Percentiles rank a stretch among this genome's conserved stretches.
phyloP scores from a whole-genome alignment of 2,797 vertebrate genomes.

The Rhynchonycteris naso region DNA sequence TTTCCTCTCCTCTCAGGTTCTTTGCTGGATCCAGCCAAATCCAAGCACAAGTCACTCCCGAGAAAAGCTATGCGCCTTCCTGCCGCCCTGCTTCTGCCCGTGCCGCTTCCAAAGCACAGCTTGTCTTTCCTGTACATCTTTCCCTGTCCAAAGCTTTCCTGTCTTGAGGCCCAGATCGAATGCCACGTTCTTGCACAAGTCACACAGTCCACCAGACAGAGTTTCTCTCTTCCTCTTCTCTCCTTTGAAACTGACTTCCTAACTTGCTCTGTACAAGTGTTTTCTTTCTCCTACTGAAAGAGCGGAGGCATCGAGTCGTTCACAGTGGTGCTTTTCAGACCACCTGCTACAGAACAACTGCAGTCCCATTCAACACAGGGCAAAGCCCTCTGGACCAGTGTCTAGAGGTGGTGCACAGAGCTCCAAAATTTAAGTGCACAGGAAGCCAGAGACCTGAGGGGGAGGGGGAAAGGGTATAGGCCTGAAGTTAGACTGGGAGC shows the following conservation, averaged over 20 bases:
- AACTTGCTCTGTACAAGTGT: neutral
- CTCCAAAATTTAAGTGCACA: neutral
- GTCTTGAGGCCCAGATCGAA: neutral
- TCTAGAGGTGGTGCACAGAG: neutral
- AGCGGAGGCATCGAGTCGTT: neutral
- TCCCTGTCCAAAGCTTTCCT: neutral
- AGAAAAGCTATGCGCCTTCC: neutral
- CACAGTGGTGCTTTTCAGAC: constrained; percentile 32
- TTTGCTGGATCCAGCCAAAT: neutral
- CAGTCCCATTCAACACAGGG: neutral
- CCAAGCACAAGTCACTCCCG: neutral
- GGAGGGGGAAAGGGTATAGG: too few species aligned
- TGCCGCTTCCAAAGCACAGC: neutral
- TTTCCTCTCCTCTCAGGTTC: neutral
- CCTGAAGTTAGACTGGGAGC: neutral
- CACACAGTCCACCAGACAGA: neutral
- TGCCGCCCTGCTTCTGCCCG: neutral
- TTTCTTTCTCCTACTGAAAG: neutral
- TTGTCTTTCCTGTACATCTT: neutral
- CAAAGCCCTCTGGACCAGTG: neutral
- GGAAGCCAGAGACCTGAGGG: neutral
- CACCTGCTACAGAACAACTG: neutral
- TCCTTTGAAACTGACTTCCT: neutral
- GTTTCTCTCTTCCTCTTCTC: neutral
- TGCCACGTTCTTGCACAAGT: neutral